Base-by-base conservation (phyloP, 2,797 vertebrate genomes). In the Tarsius wallacei region DNA sequence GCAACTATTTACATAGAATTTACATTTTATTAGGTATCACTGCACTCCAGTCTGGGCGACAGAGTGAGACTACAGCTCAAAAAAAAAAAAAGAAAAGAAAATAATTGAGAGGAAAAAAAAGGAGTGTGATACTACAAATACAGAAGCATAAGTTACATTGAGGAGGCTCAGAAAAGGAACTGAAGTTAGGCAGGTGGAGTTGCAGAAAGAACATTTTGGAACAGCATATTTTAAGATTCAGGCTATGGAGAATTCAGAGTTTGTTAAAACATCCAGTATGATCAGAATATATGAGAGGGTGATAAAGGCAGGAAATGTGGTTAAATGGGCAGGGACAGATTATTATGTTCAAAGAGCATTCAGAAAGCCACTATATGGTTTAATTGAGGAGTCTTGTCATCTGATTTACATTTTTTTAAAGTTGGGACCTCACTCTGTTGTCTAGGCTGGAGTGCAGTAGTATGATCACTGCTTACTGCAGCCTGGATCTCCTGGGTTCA, bases 101-200 rank as follows among this genome's bases (percentile, higher is more conserved):
- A 93, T 36, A 87, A 87, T 36, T 86, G 28, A 88, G 63, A 73
- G 78, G 33, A 64, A 49, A 36, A 53, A 93, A 53, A 31, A 80
- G 28, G 7, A 78, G 2, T 47, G 21, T 77, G 24, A 19, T 83
- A 49, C 53, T 53, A 53, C 16, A 78, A 64, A 73, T 42, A 51
- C 77, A 84, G 66, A 33, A 63, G 1, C 15, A 12, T 33, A 11
- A 63, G 15, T 87, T 71, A 77, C n/a, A 59, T 24, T 53, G 63
- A 33, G 11, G 14, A 31, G 49, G 24, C 10, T 33, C 55, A 55
- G 66, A 73, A 36, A 51, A 47, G 19, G n/a, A n/a, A n/a, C n/a
- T n/a, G 68, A 90, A 87, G 22, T 42, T 14, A 55, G 31, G 57
- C 21, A 47, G 26, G 68, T 14, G n/a, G 47, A 95, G 31, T 17